Evolutionary conservation across 1,140 invertebrate species (phyloP), one percentile per base, ranked within the genome.

Genomic region (Micrasema longulum): DNA sequence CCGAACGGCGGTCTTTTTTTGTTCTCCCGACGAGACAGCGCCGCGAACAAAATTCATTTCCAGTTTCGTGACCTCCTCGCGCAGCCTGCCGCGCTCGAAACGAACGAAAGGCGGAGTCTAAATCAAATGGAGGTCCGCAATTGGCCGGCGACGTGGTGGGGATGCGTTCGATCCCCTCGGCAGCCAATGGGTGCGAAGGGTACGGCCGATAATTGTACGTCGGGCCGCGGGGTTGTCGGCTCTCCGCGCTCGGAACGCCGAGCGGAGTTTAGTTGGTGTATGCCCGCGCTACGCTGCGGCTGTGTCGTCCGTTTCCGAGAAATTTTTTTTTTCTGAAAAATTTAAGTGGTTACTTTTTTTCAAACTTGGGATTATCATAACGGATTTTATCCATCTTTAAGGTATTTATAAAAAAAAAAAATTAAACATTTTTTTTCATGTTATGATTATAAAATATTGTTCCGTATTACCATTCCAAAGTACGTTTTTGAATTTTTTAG

Each of bases 21-120:
- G 45, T 50, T 63, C 68, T 63, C 68, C 53, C 47, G 50, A 53
- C 48, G 45, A 45, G 36, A 68, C 53, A 31, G 20, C 50, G 2
- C n/a, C 68, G 36, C 53, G 67, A 62, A 53, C 26, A 69, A 69
- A 69, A 60, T 69, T 23, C 50, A 47, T 50, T 57, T 48, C 26
- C 53, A 55, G 67, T 69, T 68, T 68, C 50, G 65, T 68, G 65
- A 66, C 63, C 63, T 66, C 65, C 50, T 55, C 50, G 65, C 65
- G 67, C 67, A 57, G 52, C 53, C 55, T n/a, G 67, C 53, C 41
- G 52, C 38, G 67, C 31, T 55, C 50, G 14, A 50, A 41, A 22
- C 65, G 50, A 43, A 1, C 38, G 36, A 14, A 11, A 20, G 67
- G 67, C 26, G 67, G 52, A 35, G 52, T 16, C 31, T 4, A 14